Percentiles rank a stretch among this genome's conserved stretches.
Evolutionary conservation across 2,113 vertebrate species (phyloP).

Genomic region (Sterrhoptilus dennistouni): DNA sequence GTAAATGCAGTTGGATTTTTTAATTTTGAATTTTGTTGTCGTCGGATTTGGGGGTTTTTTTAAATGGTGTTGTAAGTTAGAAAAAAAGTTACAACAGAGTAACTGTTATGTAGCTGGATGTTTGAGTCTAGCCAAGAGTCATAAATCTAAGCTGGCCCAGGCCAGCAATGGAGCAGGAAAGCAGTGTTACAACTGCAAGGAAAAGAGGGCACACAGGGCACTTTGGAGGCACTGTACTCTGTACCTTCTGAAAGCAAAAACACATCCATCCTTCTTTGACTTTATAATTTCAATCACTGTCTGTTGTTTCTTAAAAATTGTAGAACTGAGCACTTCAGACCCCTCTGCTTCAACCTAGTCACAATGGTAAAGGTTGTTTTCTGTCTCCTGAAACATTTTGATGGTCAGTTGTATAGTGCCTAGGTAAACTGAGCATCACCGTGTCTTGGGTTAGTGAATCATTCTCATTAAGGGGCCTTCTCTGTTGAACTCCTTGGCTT

Average conservation of each 20-base stretch:
- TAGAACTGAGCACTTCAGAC: not conserved
- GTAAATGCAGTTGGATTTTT: not conserved
- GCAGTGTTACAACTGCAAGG: not conserved
- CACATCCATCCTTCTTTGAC: not conserved
- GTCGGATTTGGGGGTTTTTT: not conserved
- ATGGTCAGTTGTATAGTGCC: not conserved
- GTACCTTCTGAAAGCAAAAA: slow-evolving; percentile 20
- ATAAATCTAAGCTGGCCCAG: not conserved
- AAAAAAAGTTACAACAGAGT: not conserved
- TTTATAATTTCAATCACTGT: not conserved
- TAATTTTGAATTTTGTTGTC: not conserved
- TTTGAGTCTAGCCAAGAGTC: not conserved
- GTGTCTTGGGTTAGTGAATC: not conserved
- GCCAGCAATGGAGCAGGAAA: not conserved
- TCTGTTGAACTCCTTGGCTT: not conserved
- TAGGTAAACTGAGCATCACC: not conserved
- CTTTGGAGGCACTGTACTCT: slow-evolving; percentile 10
- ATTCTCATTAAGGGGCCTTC: not conserved
- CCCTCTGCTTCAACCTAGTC: not conserved
- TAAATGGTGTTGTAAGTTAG: not conserved
- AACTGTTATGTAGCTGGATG: not conserved
- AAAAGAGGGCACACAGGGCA: not conserved
- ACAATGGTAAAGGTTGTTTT: not conserved
- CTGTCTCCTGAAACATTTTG: not conserved
- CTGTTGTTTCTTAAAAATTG: slow-evolving; percentile 26